These are phyloP conservation scores for Procambarus virginalis DNA, from an alignment of 1,140 invertebrate species.

Conservation along the genomic window DNA sequence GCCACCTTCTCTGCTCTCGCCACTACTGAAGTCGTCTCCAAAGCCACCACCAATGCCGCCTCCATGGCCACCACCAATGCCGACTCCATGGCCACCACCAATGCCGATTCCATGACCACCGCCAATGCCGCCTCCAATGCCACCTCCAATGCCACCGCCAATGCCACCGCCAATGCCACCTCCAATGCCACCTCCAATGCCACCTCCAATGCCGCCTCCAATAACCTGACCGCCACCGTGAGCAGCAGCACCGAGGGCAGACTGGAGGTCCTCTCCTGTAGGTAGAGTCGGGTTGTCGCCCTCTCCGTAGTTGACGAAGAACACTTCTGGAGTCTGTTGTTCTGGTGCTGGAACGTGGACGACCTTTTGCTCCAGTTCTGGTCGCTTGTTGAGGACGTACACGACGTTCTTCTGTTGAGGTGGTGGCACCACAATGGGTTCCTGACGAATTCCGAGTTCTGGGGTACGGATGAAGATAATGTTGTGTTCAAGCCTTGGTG, in stretches of 20 bases:
- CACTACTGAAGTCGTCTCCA: too few species aligned
- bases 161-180: neutral
- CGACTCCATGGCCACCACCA: neutral
- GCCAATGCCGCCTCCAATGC: neutral
- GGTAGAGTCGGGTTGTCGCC: slow-evolving; percentile 64
- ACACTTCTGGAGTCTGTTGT: slow-evolving; percentile 55
- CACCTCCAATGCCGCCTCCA: neutral
- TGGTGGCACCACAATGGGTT: slow-evolving; percentile 67
- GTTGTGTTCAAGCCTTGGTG: slow-evolving; percentile 62
- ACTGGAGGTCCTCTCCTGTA: slow-evolving; percentile 57
- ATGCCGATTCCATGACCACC: neutral
- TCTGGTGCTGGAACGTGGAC: slow-evolving; percentile 55
- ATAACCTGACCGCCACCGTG: slow-evolving; percentile 31
- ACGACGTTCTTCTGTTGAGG: slow-evolving; percentile 66
- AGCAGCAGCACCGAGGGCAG: slow-evolving; percentile 50
- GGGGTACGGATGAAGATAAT: slow-evolving; percentile 65
- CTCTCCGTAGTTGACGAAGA: slow-evolving; percentile 62
- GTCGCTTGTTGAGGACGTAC: slow-evolving; percentile 67
- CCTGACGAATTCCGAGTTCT: slow-evolving; percentile 16
- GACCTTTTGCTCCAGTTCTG: slow-evolving; percentile 52
- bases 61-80: too few species aligned
- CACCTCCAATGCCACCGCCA: neutral
- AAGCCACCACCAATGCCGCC: too few species aligned
- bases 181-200: neutral
- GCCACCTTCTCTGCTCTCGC: neutral